Percentiles rank a stretch among this genome's conserved stretches.
These are phyloP conservation scores for Elachura formosa DNA, from an alignment of 2,113 vertebrate species.

Conservation along the genomic window DNA sequence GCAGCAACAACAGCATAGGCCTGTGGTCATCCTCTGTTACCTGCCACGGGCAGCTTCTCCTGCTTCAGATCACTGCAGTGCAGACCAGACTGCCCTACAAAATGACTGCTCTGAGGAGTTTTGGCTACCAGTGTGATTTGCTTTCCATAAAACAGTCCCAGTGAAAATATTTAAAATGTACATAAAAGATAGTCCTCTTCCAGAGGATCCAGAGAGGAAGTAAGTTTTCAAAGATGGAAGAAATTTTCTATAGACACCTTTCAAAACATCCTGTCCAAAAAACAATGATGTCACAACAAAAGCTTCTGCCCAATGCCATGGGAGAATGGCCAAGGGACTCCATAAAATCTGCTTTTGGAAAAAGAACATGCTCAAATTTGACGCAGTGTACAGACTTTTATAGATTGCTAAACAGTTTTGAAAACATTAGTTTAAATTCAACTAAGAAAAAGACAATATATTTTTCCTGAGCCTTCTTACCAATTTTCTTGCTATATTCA, in stretches of 20 bases:
- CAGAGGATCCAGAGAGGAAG: background rate
- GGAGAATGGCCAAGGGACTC: background rate
- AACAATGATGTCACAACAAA: background rate
- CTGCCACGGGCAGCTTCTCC: background rate
- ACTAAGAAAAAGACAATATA: background rate
- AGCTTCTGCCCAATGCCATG: background rate
- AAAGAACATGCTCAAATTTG: background rate
- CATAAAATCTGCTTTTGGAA: background rate
- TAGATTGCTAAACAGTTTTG: background rate
- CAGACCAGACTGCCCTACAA: background rate
- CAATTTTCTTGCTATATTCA: background rate
- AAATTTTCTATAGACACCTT: background rate
- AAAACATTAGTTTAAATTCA: background rate
- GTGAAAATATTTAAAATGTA: background rate
- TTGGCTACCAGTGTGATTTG: background rate
- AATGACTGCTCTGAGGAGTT: background rate
- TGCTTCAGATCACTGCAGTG: fast-evolving
- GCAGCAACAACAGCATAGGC: background rate
- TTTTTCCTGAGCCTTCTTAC: background rate
- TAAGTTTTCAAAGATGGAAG: background rate
- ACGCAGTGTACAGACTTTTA: background rate
- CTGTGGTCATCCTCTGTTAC: background rate
- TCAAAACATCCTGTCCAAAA: background rate
- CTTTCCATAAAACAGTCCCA: background rate
- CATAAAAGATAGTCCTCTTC: background rate